A percentile compares a stretch with the other conserved stretches of the same genome.
Evolutionary conservation across 2,888 invertebrate species (phyloP).

Genomic region (Anthophora plumipes): DNA sequence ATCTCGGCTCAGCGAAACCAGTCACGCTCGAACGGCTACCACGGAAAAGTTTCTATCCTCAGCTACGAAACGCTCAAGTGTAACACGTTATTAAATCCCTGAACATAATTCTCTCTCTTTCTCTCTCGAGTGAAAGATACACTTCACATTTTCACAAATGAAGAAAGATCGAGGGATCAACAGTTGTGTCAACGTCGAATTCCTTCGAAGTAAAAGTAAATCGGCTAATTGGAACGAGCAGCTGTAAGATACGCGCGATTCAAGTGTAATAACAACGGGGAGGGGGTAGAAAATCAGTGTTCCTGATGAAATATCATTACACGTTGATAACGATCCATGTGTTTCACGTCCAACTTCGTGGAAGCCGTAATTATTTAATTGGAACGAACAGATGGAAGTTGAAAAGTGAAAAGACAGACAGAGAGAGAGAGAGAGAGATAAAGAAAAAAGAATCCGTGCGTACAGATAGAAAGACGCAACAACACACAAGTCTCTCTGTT

Average conservation of each 20-base stretch:
- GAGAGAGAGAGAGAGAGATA: neutral
- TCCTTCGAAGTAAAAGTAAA: neutral
- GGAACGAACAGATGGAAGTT: conserved; percentile 20
- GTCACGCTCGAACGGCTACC: too few relatives aligned
- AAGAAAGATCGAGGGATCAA: neutral
- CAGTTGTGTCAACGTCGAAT: too few relatives aligned
- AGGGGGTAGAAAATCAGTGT: neutral
- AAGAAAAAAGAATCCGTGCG: neutral
- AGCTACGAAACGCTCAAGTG: too few relatives aligned
- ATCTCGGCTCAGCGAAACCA: neutral
- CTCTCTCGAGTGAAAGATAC: too few relatives aligned
- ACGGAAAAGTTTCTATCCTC: too few relatives aligned
- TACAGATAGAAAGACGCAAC: neutral
- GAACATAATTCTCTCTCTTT: too few relatives aligned
- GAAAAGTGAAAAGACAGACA: neutral
- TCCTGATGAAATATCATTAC: neutral
- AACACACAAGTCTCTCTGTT: neutral
- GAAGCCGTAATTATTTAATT: conserved; percentile 36
- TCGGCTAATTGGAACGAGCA: conserved; percentile 11
- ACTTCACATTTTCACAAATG: too few relatives aligned
- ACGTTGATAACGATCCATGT: neutral
- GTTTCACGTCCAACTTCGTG: neutral
- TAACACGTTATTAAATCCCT: too few relatives aligned
- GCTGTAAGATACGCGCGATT: neutral
- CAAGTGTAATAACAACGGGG: too few relatives aligned